A percentile compares a stretch with the other conserved stretches of the same genome.
These are phyloP conservation scores for Sarcophaga peregrina DNA, from an alignment of 1,140 invertebrate species.

Conservation along the genomic window DNA sequence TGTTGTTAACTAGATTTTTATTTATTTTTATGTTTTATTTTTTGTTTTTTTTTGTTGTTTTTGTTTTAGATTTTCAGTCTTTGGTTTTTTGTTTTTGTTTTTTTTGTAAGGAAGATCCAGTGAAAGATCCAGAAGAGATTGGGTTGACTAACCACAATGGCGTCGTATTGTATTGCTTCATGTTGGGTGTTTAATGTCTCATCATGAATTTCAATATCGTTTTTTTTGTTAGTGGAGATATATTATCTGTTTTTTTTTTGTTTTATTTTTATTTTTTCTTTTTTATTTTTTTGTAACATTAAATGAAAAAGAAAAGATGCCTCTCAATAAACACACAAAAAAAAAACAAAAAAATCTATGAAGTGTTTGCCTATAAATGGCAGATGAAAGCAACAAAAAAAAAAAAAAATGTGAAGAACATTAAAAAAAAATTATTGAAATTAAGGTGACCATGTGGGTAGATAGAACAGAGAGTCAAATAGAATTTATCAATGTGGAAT, in stretches of 20 bases:
- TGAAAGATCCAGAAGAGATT: conserved; percentile 10
- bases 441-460: background rate
- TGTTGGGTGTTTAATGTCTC: conserved; percentile 41
- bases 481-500: too few species aligned
- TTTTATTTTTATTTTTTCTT: too few species aligned
- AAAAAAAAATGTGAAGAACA: too few species aligned
- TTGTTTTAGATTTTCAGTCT: too few species aligned
- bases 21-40: background rate
- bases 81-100: conserved; percentile 17
- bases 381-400: background rate
- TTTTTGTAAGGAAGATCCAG: conserved; percentile 11
- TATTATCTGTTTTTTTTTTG: too few species aligned
- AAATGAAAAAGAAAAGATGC: conserved; percentile 37
- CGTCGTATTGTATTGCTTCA: conserved; percentile 35
- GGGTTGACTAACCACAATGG: conserved; percentile 37
- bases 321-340: background rate
- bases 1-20: background rate
- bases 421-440: background rate
- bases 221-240: background rate
- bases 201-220: conserved; percentile 40
- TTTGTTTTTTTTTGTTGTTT: conserved; percentile 4
- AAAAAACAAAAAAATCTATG: conserved; percentile 12
- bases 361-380: conserved; percentile 27
- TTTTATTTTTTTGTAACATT: conserved; percentile 18
- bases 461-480: background rate